phyloP scores from a whole-genome alignment of 2,797 vertebrate species.

The Poecile montanus region DNA sequence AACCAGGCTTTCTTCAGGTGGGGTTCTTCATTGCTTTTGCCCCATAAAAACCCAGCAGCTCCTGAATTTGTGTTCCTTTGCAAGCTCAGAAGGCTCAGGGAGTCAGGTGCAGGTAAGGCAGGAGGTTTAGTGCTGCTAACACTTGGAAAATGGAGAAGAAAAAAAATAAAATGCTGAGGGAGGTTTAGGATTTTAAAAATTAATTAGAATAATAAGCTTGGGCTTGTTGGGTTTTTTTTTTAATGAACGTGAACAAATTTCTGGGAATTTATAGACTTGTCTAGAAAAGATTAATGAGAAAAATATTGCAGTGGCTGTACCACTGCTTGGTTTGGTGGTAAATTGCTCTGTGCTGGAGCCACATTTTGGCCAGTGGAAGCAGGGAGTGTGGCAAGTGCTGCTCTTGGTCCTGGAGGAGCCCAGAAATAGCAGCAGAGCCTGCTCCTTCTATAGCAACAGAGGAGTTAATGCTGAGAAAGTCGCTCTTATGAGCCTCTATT shows the following conservation, averaged over 20 bases:
- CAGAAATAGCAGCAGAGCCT: background rate
- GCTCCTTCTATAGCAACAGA: rapidly evolving
- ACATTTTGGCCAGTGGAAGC: rapidly evolving
- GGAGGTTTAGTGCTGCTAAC: background rate
- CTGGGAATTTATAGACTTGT: background rate
- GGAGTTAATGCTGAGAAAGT: background rate
- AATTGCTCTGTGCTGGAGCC: background rate
- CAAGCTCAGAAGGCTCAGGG: rapidly evolving
- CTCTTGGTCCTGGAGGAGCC: background rate
- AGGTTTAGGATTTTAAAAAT: background rate
- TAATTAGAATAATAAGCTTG: background rate
- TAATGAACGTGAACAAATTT: rapidly evolving
- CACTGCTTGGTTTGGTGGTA: background rate
- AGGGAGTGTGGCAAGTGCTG: background rate
- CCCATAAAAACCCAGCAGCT: background rate
- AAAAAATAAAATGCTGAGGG: rapidly evolving
- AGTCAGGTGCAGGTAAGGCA: rapidly evolving
- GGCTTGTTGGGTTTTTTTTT: background rate
- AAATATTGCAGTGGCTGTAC: background rate
- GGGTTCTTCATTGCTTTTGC: background rate
- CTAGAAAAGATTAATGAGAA: background rate
- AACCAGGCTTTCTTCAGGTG: background rate
- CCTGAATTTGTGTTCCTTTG: rapidly evolving
- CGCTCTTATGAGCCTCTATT: background rate
- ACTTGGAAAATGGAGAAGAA: background rate